phyloP scores from a whole-genome alignment of 2,888 invertebrate species.

The Gymnosoma rotundatum region DNA sequence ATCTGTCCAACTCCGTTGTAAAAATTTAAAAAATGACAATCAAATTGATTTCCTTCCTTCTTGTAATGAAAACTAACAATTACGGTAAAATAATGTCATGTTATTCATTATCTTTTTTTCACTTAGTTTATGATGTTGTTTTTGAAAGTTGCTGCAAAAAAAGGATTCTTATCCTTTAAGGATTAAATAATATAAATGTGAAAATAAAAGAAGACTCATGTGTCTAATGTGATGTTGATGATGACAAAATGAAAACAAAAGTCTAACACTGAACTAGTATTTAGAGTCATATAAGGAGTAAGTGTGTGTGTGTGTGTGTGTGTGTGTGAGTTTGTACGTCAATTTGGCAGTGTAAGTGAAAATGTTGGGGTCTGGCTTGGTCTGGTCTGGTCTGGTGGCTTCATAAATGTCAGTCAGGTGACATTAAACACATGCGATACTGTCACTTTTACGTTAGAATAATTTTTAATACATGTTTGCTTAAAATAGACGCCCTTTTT shows the following conservation, averaged over 20 bases:
- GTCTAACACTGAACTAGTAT: constrained; percentile 34
- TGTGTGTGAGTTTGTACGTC: not conserved
- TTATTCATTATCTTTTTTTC: constrained; percentile 20
- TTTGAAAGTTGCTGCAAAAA: not conserved
- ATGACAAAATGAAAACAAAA: constrained; percentile 59
- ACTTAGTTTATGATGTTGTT: not conserved
- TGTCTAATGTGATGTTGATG: constrained; percentile 38
- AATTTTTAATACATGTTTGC: constrained; percentile 22
- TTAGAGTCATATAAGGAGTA: not conserved
- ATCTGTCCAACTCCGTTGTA: not conserved
- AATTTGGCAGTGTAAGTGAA: constrained; percentile 47
- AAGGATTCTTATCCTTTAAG: constrained; percentile 45
- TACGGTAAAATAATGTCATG: constrained; percentile 51
- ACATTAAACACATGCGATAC: constrained; percentile 67
- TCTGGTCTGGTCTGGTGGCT: constrained; percentile 29
- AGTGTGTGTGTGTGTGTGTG: too few species aligned
- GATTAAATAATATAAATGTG: constrained; percentile 40
- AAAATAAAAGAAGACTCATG: constrained; percentile 19
- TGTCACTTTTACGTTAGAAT: constrained; percentile 55
- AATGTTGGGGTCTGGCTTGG: not conserved
- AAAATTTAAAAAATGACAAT: constrained; percentile 18
- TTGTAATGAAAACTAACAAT: constrained; percentile 59
- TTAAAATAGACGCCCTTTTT: constrained; percentile 38
- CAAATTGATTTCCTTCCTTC: constrained; percentile 55
- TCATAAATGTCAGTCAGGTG: constrained; percentile 73